These are phyloP conservation scores for Synodontis membranacea DNA, from an alignment of 2,113 vertebrate species.

Conservation along the genomic window DNA sequence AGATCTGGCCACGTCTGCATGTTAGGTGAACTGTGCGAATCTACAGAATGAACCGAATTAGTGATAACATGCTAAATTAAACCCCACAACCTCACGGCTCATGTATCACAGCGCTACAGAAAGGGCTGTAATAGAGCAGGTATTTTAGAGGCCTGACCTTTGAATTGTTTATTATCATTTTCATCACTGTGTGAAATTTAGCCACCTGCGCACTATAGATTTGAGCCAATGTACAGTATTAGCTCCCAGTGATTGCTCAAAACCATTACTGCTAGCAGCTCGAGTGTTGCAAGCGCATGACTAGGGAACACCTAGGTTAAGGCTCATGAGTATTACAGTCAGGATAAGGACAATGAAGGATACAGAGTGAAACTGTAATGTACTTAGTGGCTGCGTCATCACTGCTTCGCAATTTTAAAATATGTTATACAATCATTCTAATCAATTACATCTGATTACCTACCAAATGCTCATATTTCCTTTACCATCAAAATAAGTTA, in stretches of 20 bases:
- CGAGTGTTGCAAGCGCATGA: background rate
- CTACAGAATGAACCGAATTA: constrained; percentile 29
- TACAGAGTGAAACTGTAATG: background rate
- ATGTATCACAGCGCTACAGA: constrained; percentile 25
- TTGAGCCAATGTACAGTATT: constrained; percentile 15
- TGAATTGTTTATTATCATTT: constrained; percentile 39
- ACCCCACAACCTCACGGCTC: constrained; percentile 31
- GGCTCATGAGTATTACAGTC: constrained; percentile 2
- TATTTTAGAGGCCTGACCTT: constrained; percentile 30
- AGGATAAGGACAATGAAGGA: constrained; percentile 15
- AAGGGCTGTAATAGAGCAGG: constrained; percentile 13
- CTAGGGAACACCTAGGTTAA: background rate
- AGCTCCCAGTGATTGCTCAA: background rate
- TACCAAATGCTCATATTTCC: background rate
- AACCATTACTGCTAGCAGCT: background rate
- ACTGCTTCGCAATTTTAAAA: background rate
- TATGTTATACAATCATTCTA: background rate
- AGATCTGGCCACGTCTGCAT: constrained; percentile 31
- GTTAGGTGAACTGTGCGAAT: constrained; percentile 26
- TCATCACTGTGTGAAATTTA: constrained; percentile 33
- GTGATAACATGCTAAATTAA: constrained; percentile 34
- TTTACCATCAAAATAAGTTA: background rate
- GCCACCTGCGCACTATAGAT: constrained; percentile 29
- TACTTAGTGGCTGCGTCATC: background rate
- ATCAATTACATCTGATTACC: background rate